Base-by-base conservation (phyloP, 2,888 invertebrate genomes). In the Tolmerus cingulatus region DNA sequence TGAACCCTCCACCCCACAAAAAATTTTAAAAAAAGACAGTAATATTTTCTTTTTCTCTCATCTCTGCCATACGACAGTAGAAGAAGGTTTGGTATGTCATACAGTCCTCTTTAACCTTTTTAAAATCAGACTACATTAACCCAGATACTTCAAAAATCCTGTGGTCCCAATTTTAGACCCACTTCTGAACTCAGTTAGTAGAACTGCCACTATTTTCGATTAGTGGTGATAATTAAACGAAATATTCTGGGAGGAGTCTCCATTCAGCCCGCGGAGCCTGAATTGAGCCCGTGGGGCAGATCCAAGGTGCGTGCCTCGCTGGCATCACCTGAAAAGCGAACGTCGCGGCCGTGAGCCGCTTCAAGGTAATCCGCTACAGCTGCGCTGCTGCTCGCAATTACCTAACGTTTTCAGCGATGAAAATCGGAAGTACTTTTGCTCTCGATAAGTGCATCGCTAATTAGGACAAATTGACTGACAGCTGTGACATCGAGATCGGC, bases 381-480 rank as follows among this genome's bases (percentile, higher is more conserved):
- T 8, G 74, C 46, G 2, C 46, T 14, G 23, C 37, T 66, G 57
- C 37, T 40, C 5, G 74, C 55, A 81, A 81, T 81, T 81, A 81
- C 27, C n/a, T 40, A 81, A 81, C 55, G 14, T 55, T 81, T 81
- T 66, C 66, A 66, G 8, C 66, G 23, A 57, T 57, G 57, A 66
- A 30, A 84, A 84, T 84, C 84, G 84, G 84, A 84, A 84, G 84
- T 74, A 84, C 19, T 37, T 40, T 84, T 84, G 66, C 84, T 66
- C 84, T 84, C 43, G 51, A 84, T 84, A 84, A 27, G 40, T 37
- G 74, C 84, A 57, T 82, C 82, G 14, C 74, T 84, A 84, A 84
- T 84, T 84, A 74, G 57, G 66, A 84, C 84, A 66, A 84, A 84
- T 84, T 84, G 84, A 40, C 40, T 84, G 84, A 74, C 84, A 84